A percentile compares a stretch with the other conserved stretches of the same genome.
These are phyloP conservation scores for Atta texana DNA, from an alignment of 1,140 invertebrate species.

Conservation along the genomic window DNA sequence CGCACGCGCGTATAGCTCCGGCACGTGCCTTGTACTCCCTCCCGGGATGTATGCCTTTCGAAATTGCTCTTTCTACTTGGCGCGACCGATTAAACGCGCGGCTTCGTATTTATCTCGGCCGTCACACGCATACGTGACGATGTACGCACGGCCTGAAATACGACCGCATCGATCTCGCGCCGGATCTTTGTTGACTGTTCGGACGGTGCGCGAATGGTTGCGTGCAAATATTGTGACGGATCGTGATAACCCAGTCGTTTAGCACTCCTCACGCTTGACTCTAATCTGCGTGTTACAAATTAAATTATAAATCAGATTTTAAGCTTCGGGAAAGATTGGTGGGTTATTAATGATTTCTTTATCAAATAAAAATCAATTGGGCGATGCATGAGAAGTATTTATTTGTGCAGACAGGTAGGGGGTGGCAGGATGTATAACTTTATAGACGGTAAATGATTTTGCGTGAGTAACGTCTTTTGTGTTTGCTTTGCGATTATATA, in stretches of 20 bases:
- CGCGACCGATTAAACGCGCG: constrained; percentile 75
- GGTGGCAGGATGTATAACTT: background rate
- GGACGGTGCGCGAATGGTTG: constrained; percentile 22
- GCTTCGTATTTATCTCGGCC: constrained; percentile 71
- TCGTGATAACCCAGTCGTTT: background rate
- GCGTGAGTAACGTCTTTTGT: background rate
- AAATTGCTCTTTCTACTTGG: constrained; percentile 76
- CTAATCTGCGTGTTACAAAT: background rate
- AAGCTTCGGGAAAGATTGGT: background rate
- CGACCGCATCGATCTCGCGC: constrained; percentile 56
- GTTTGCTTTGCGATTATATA: background rate
- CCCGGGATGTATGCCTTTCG: constrained; percentile 67
- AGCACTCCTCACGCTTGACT: no score
- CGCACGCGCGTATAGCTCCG: constrained; percentile 78
- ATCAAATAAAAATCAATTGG: background rate
- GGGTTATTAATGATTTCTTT: background rate
- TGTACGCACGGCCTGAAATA: constrained; percentile 57
- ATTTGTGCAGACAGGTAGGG: background rate
- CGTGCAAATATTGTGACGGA: constrained; percentile 52
- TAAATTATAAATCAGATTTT: background rate
- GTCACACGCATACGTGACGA: constrained; percentile 65
- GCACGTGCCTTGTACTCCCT: constrained; percentile 78
- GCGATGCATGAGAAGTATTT: background rate
- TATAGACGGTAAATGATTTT: background rate
- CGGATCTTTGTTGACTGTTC: constrained; percentile 54